These are phyloP conservation scores for Trisateles emortualis DNA, from an alignment of 2,888 invertebrate genomes.

Conservation along the genomic window DNA sequence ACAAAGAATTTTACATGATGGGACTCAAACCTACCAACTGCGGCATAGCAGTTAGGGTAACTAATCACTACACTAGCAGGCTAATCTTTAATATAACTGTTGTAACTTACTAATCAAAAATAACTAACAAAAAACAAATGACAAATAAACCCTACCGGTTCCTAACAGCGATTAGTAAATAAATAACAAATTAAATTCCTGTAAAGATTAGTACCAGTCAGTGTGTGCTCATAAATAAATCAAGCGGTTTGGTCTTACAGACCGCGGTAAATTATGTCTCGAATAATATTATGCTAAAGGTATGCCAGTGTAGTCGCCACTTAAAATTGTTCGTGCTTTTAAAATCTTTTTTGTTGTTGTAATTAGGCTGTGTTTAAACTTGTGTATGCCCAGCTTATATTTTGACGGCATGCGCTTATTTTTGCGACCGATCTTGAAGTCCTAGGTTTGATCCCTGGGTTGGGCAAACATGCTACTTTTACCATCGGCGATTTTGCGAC, in stretches of 20 bases:
- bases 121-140: slow-evolving; percentile 38
- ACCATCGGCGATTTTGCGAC: too few relatives aligned
- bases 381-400: slow-evolving; percentile 4
- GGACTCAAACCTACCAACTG: too few relatives aligned
- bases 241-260: slow-evolving; percentile 69
- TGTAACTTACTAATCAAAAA: not conserved
- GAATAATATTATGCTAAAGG: slow-evolving; percentile 82
- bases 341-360: slow-evolving; percentile 50
- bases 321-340: slow-evolving; percentile 45
- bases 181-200: slow-evolving; percentile 84
- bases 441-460: too few relatives aligned
- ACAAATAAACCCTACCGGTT: slow-evolving; percentile 63
- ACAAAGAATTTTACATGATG: too few relatives aligned
- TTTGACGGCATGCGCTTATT: too few relatives aligned
- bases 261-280: slow-evolving; percentile 79
- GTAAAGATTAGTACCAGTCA: slow-evolving; percentile 80
- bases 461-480: too few relatives aligned
- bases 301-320: slow-evolving; percentile 50
- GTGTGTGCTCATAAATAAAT: slow-evolving; percentile 82
- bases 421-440: too few relatives aligned
- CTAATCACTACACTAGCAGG: too few relatives aligned
- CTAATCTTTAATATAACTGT: too few relatives aligned
- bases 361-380: slow-evolving; percentile 44
- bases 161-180: slow-evolving; percentile 74
- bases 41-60: too few relatives aligned